Percentiles rank a stretch among this genome's conserved stretches.
These are phyloP conservation scores for Solenopsis invicta DNA, from an alignment of 1,140 invertebrate species.

Conservation along the genomic window DNA sequence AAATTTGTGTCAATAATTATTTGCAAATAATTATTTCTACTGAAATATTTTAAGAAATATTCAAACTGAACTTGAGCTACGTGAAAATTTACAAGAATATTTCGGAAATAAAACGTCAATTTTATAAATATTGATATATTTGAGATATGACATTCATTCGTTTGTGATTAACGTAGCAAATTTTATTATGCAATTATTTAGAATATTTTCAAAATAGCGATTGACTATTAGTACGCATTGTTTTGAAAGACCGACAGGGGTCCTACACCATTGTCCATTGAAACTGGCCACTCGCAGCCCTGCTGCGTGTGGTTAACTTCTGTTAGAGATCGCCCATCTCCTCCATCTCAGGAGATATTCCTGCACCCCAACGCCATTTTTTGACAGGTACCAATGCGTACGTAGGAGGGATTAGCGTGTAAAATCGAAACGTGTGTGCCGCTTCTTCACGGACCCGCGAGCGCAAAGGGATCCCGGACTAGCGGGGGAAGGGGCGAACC, in stretches of 20 bases:
- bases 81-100: not conserved
- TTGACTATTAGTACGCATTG: not conserved
- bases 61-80: not conserved
- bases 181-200: not conserved
- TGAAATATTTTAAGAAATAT: not conserved
- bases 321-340: constrained; percentile 66
- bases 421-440: constrained; percentile 71
- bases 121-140: not conserved
- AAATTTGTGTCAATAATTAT: constrained; percentile 15
- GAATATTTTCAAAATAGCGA: not conserved
- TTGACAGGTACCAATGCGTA: constrained; percentile 81
- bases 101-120: not conserved
- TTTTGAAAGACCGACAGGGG: constrained; percentile 50
- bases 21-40: not conserved
- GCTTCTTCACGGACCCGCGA: constrained; percentile 31
- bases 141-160: not conserved
- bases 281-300: constrained; percentile 74
- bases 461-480: not conserved
- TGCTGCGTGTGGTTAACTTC: constrained; percentile 79
- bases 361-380: constrained; percentile 76
- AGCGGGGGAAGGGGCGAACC: constrained; percentile 16
- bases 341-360: constrained; percentile 73
- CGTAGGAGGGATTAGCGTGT: constrained; percentile 77
- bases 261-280: constrained; percentile 38
- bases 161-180: not conserved